phyloP scores from a whole-genome alignment of 1,140 invertebrate genomes.

The Melitaea cinxia region DNA sequence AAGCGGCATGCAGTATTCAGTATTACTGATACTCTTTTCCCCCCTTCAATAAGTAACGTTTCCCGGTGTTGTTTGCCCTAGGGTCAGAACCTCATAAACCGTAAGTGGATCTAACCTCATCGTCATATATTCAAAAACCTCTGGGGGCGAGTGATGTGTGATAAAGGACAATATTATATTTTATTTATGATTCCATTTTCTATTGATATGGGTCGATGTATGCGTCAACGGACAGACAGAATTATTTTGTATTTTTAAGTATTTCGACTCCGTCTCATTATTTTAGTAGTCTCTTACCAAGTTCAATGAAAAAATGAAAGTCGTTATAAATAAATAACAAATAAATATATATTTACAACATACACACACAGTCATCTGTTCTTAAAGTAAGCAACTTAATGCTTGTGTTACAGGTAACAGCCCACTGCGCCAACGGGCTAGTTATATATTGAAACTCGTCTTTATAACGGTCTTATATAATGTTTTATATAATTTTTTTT shows the following conservation, averaged over 20 bases:
- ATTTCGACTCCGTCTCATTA: background rate
- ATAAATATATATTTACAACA: too few relatives aligned
- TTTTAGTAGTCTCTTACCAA: background rate
- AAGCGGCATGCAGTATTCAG: background rate
- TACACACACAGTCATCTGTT: too few relatives aligned
- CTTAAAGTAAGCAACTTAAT: too few relatives aligned
- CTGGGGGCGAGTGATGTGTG: slow-evolving; percentile 22
- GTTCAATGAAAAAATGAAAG: background rate
- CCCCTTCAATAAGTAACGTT: slow-evolving; percentile 6
- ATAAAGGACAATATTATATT: slow-evolving; percentile 28
- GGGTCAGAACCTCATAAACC: slow-evolving; percentile 1
- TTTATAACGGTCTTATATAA: too few relatives aligned
- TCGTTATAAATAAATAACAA: too few relatives aligned
- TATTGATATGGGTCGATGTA: slow-evolving; percentile 33
- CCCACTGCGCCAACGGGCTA: too few relatives aligned
- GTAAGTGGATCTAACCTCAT: background rate
- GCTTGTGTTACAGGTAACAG: too few relatives aligned
- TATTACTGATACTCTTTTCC: background rate
- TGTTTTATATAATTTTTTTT: too few relatives aligned
- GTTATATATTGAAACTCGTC: too few relatives aligned
- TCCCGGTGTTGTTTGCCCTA: slow-evolving; percentile 1
- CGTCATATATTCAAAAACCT: slow-evolving; percentile 16
- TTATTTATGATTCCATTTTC: slow-evolving; percentile 34
- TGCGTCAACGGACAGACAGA: slow-evolving; percentile 10
- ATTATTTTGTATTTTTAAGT: slow-evolving; percentile 3